phyloP scores from a whole-genome alignment of 53 echinoderm and acorn worm genomes.

The Luidia sarsii region DNA sequence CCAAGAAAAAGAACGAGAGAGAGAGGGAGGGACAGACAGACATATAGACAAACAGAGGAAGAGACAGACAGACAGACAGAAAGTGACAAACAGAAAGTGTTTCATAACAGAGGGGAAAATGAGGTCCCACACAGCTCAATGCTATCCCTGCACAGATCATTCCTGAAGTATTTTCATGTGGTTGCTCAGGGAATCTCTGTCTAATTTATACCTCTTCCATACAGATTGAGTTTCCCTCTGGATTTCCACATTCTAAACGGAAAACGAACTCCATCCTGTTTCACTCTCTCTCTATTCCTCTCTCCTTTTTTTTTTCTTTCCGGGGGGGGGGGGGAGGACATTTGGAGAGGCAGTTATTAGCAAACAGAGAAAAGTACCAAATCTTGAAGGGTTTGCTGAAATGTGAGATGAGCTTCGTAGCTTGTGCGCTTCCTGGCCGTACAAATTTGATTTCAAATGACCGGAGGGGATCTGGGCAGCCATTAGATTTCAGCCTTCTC shows the following conservation, averaged over 20 bases:
- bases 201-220: slow-evolving; percentile 7
- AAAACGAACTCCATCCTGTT: neutral
- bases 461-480: too few species aligned
- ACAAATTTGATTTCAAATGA: neutral
- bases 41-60: too few species aligned
- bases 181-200: neutral
- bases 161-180: neutral
- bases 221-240: slow-evolving; percentile 2
- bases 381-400: neutral
- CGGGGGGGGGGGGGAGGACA: too few species aligned
- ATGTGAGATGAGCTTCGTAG: neutral
- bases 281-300: too few species aligned
- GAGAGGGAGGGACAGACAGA: too few species aligned
- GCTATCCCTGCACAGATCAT: neutral
- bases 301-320: neutral
- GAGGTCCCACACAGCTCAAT: neutral
- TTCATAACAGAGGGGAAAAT: neutral
- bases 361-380: neutral
- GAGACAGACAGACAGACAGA: too few species aligned
- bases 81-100: slow-evolving; percentile 6
- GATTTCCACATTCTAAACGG: neutral
- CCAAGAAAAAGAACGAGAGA: too few species aligned
- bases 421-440: too few species aligned
- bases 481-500: too few species aligned
- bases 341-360: slow-evolving; percentile 7